Evolutionary conservation across 2,797 vertebrate species (phyloP), one percentile per base, ranked within the genome.

Genomic region (Gymnodraco acuticeps): DNA sequence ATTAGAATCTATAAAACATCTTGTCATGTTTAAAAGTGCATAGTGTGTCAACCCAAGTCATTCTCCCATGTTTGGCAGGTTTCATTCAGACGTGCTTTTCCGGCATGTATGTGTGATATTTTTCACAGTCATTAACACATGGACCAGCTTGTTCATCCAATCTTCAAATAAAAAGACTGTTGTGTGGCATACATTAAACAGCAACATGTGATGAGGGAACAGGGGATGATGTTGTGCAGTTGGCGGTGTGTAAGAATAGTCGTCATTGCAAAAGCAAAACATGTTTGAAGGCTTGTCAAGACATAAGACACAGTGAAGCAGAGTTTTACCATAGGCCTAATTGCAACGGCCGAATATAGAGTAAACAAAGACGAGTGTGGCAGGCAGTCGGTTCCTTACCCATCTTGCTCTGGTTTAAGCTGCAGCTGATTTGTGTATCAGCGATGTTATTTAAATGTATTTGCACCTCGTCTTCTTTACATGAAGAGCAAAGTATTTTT

Each of bases 241-340:
- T 65, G 41, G 14, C 55, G 64, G 64, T 70, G 73, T 82, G 75
- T 60, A 61, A 80, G 53, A 75, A 80, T 61, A 56, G 47, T 43
- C 78, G 83, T 78, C 87, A 75, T 63, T 72, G 59, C 59, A 58
- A 38, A 38, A 62, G 73, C 11, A 48, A 61, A 80, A 74, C n/a
- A 87, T 82, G 80, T 85, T 78, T 78, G 45, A 71, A 66, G 78
- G 70, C 73, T 72, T 87, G 85, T 90, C 83, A 81, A 79, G 54
- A 67, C 71, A 69, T 59, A 45, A 85, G 78, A 89, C 82, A 80
- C 80, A 48, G 71, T 55, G 33, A 27, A 75, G 75, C 77, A 52
- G 33, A 76, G 52, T 82, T 81, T 75, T 66, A 62, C 84, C 67
- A 63, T 55, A 27, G 83, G 86, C 83, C 47, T 55, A 14, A 60